phyloP scores from a whole-genome alignment of 2,797 vertebrate species.

The Pempheris klunzingeri region DNA sequence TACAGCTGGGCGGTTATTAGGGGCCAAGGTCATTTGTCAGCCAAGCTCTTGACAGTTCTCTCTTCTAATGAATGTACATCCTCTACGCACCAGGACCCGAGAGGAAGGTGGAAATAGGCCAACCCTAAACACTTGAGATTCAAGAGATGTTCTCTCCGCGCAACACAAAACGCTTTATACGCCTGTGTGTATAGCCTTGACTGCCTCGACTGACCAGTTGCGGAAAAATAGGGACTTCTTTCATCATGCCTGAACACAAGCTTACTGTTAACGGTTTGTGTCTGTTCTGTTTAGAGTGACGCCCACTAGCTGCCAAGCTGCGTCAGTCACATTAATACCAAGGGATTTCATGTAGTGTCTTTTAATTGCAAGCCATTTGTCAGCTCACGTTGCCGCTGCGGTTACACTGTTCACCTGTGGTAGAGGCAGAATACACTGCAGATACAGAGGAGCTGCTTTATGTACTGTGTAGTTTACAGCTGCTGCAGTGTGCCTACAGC shows the following conservation, averaged over 20 bases:
- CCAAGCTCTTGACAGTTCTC: conserved; percentile 45
- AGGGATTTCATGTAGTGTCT: conserved; percentile 35
- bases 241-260: conserved; percentile 40
- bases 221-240: conserved; percentile 36
- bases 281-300: conserved; percentile 32
- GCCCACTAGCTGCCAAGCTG: conserved; percentile 16
- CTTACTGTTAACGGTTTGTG: conserved; percentile 31
- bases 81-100: conserved; percentile 32
- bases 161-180: conserved; percentile 35
- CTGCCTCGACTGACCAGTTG: conserved; percentile 21
- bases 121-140: conserved; percentile 67
- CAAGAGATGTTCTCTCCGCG: conserved; percentile 49
- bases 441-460: conserved; percentile 35
- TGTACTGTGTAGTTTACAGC: conserved; percentile 28
- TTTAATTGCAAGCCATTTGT: conserved; percentile 31
- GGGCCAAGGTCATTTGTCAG: conserved; percentile 56
- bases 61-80: conserved; percentile 67
- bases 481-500: conserved; percentile 24
- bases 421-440: conserved; percentile 29
- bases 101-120: conserved; percentile 58
- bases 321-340: background rate
- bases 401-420: conserved; percentile 35
- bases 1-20: conserved; percentile 21
- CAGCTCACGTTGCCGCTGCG: conserved; percentile 1
- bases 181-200: conserved; percentile 19